phyloP scores from a whole-genome alignment of 2,113 vertebrate genomes.

The Entelurus aequoreus region DNA sequence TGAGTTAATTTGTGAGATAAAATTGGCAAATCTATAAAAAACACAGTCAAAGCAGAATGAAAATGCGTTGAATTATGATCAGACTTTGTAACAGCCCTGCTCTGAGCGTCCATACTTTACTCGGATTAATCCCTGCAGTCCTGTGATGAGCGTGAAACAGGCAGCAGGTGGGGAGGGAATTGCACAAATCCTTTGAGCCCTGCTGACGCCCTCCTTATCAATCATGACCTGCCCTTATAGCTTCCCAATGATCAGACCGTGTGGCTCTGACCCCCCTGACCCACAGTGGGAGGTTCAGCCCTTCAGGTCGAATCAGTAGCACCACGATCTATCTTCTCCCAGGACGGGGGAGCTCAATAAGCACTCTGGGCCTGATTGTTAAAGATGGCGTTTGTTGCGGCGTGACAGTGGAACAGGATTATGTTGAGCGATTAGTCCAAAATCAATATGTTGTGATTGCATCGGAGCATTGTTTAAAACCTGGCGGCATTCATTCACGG shows the following conservation, averaged over 20 bases:
- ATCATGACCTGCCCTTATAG: slow-evolving; percentile 49
- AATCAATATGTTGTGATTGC: slow-evolving; percentile 62
- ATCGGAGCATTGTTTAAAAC: slow-evolving; percentile 27
- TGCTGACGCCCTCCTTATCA: slow-evolving; percentile 50
- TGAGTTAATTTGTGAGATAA: too few relatives aligned
- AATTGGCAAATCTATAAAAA: neutral
- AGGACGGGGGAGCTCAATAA: slow-evolving; percentile 43
- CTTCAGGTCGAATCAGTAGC: slow-evolving; percentile 32
- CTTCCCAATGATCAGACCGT: slow-evolving; percentile 35
- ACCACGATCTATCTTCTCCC: slow-evolving; percentile 42
- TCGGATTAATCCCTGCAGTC: slow-evolving; percentile 48
- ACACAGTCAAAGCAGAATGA: neutral
- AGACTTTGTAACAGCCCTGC: neutral
- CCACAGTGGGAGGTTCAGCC: slow-evolving; percentile 51
- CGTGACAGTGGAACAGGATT: slow-evolving; percentile 54
- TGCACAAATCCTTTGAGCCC: slow-evolving; percentile 47
- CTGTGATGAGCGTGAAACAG: slow-evolving; percentile 38
- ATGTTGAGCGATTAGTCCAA: slow-evolving; percentile 53
- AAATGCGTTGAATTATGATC: neutral
- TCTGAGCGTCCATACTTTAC: slow-evolving; percentile 30
- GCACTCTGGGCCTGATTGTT: slow-evolving; percentile 30
- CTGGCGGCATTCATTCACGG: neutral
- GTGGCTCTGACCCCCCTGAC: slow-evolving; percentile 46
- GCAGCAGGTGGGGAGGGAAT: slow-evolving; percentile 33
- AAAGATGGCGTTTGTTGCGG: slow-evolving; percentile 37